A percentile compares a stretch with the other conserved stretches of the same genome.
These are phyloP conservation scores for Ataeniobius toweri DNA, from an alignment of 2,797 vertebrate species.

Conservation along the genomic window DNA sequence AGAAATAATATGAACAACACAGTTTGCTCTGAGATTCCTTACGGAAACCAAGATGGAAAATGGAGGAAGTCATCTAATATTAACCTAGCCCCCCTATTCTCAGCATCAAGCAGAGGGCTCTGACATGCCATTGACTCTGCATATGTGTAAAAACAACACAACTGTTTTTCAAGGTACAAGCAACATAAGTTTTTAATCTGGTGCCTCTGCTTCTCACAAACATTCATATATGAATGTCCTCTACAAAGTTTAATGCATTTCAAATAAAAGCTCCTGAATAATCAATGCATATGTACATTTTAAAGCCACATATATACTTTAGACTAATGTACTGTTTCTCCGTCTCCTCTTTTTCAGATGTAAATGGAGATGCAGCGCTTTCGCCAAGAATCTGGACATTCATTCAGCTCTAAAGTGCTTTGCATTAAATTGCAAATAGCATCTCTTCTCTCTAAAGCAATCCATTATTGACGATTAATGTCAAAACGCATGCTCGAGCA, in stretches of 20 bases:
- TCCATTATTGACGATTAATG: slow-evolving; percentile 76
- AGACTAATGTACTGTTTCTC: slow-evolving; percentile 25
- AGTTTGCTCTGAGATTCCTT: slow-evolving; percentile 10
- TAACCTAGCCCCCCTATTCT: not conserved
- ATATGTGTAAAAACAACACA: not conserved
- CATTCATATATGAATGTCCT: slow-evolving; percentile 18
- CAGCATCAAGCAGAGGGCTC: not conserved
- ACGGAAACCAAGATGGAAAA: slow-evolving; percentile 23
- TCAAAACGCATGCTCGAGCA: slow-evolving; percentile 77
- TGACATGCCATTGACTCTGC: not conserved
- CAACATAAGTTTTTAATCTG: no score
- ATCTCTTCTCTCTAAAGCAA: slow-evolving; percentile 71
- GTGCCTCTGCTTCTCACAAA: no score
- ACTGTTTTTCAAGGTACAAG: no score
- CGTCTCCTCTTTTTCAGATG: slow-evolving; percentile 73
- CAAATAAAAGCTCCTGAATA: slow-evolving; percentile 25
- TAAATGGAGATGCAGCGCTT: slow-evolving; percentile 69
- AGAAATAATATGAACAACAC: not conserved
- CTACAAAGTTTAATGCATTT: slow-evolving; percentile 26
- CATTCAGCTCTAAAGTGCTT: slow-evolving; percentile 45
- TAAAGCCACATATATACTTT: slow-evolving; percentile 7
- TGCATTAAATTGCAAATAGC: slow-evolving; percentile 57
- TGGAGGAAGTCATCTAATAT: not conserved
- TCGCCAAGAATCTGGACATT: slow-evolving; percentile 56
- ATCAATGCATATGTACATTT: slow-evolving; percentile 23